These are phyloP conservation scores for Sphenopsis melanotis DNA, from an alignment of 2,797 vertebrate species.

Conservation along the genomic window DNA sequence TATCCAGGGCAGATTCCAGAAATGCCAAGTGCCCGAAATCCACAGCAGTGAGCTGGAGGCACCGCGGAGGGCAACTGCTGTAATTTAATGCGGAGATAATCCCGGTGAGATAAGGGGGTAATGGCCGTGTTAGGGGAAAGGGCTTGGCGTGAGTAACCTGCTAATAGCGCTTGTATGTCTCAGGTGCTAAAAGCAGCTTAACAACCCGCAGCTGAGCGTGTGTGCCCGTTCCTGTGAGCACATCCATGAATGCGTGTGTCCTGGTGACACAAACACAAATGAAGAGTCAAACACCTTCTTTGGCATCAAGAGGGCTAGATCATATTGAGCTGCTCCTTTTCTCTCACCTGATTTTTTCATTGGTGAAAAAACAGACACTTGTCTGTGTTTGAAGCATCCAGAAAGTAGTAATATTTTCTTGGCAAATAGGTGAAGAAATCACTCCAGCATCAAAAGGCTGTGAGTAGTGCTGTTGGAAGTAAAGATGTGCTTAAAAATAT, in stretches of 20 bases:
- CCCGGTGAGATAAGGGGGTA: neutral
- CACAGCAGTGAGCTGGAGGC: neutral
- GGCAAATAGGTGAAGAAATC: neutral
- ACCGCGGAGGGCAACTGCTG: neutral
- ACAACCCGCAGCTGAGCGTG: neutral
- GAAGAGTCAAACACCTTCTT: neutral
- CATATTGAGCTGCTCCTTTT: neutral
- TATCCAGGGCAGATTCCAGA: neutral
- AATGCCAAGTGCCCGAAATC: neutral
- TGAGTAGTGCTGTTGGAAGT: neutral
- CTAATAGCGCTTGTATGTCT: neutral
- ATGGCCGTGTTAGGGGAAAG: neutral
- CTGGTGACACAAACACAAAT: neutral
- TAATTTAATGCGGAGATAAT: neutral
- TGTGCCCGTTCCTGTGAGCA: neutral
- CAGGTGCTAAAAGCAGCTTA: neutral
- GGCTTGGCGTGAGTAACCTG: neutral
- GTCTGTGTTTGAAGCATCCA: neutral
- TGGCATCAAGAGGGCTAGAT: neutral
- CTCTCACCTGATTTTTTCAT: neutral
- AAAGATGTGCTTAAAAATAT: neutral
- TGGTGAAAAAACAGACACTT: neutral
- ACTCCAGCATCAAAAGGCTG: neutral
- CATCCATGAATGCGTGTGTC: neutral
- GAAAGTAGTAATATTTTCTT: neutral